These are phyloP conservation scores for Odontophorus gujanensis DNA, from an alignment of 2,113 vertebrate genomes.

Conservation along the genomic window DNA sequence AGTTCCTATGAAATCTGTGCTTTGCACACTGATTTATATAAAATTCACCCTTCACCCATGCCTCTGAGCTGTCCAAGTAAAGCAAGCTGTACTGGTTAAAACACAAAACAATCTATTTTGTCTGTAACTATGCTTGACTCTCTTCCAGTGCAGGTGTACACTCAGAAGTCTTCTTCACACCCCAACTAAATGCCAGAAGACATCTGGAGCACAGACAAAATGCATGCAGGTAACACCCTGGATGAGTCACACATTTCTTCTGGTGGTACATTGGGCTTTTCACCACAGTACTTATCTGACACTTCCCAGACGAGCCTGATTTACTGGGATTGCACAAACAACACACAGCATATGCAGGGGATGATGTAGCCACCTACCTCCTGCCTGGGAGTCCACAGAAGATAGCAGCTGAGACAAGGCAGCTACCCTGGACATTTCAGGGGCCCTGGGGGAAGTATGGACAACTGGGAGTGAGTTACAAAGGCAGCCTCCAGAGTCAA, in stretches of 20 bases:
- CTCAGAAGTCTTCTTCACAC: slow-evolving; percentile 28
- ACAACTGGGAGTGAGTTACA: background rate
- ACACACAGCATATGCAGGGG: background rate
- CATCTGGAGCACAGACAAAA: slow-evolving; percentile 37
- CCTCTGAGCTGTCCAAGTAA: slow-evolving; percentile 22
- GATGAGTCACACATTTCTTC: slow-evolving; percentile 31
- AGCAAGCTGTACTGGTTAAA: slow-evolving; percentile 47
- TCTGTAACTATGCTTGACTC: slow-evolving; percentile 33
- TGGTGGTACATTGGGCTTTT: background rate
- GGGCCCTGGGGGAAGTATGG: background rate
- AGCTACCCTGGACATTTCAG: background rate
- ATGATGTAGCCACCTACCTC: background rate
- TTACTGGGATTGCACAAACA: slow-evolving; percentile 2
- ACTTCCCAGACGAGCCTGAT: slow-evolving; percentile 38
- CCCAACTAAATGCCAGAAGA: background rate
- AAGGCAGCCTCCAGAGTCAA: fast-evolving
- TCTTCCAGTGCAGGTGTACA: slow-evolving; percentile 57
- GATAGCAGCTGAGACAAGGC: background rate
- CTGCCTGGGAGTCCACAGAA: background rate
- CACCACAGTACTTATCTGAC: background rate
- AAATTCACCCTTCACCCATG: background rate
- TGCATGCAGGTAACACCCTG: background rate
- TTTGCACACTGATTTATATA: background rate
- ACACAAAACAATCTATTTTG: background rate
- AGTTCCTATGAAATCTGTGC: background rate